Evolutionary conservation across 2,797 vertebrate species (phyloP).

Genomic region (Apodemus agrarius): DNA sequence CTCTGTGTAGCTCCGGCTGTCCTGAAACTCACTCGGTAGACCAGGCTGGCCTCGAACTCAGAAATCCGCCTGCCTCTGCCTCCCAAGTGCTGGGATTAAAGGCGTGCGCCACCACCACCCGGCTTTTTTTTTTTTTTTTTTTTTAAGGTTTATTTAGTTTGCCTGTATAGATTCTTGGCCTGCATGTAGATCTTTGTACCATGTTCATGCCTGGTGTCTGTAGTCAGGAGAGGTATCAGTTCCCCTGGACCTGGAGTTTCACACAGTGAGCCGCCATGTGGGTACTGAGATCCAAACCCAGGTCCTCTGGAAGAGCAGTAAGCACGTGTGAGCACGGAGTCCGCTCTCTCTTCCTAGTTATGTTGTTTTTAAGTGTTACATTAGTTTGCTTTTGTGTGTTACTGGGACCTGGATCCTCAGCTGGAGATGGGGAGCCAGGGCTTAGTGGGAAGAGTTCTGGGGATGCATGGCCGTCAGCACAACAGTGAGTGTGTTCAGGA

Average conservation of each 20-base stretch:
- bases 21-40: too few relatives aligned
- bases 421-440: too few relatives aligned
- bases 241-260: background rate
- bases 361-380: background rate
- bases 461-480: background rate
- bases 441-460: background rate
- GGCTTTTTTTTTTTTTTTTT: background rate
- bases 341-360: too few relatives aligned
- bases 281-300: background rate
- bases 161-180: background rate
- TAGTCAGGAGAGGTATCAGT: background rate
- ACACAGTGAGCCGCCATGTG: background rate
- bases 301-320: background rate
- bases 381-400: background rate
- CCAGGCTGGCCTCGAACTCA: too few relatives aligned
- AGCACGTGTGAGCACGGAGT: background rate
- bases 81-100: too few relatives aligned
- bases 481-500: background rate
- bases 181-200: background rate
- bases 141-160: background rate
- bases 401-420: background rate
- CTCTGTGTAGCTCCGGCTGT: too few relatives aligned
- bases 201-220: background rate
- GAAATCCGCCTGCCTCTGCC: too few relatives aligned
- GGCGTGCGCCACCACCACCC: too few relatives aligned